These are phyloP conservation scores for Stictocephala bisonia DNA, from an alignment of 2,888 invertebrate species.

Conservation along the genomic window DNA sequence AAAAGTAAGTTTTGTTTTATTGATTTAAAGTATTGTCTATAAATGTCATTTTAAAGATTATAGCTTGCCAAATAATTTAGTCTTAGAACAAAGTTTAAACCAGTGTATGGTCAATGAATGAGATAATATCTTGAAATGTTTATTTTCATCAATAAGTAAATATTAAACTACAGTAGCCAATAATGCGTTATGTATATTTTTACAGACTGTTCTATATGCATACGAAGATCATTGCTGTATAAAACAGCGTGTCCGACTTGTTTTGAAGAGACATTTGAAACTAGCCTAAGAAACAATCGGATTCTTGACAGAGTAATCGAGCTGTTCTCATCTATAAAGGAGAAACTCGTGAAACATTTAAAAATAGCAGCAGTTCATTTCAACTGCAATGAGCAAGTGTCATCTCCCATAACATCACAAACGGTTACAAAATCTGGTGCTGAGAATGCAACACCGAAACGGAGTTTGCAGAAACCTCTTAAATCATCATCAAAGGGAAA, in stretches of 20 bases:
- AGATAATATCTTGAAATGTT: too few relatives aligned
- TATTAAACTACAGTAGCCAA: too few relatives aligned
- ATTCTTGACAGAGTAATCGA: constrained; percentile 65
- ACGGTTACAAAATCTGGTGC: too few relatives aligned
- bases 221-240: constrained; percentile 66
- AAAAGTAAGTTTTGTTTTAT: not conserved
- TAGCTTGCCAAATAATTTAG: not conserved
- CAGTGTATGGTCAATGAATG: too few relatives aligned
- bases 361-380: constrained; percentile 56
- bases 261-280: constrained; percentile 65
- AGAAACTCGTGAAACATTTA: constrained; percentile 61
- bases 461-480: not conserved
- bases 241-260: constrained; percentile 68
- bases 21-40: too few relatives aligned
- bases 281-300: constrained; percentile 66
- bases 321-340: constrained; percentile 62
- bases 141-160: too few relatives aligned
- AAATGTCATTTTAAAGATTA: not conserved
- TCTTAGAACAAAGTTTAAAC: not conserved
- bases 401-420: constrained; percentile 36
- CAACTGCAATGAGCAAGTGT: not conserved
- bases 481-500: constrained; percentile 26
- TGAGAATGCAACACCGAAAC: constrained; percentile 53
- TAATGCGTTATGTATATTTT: too few relatives aligned
- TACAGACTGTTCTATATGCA: constrained; percentile 68